Evolutionary conservation across 2,888 invertebrate genomes (phyloP).

Genomic region (Seira sanloemensis): DNA sequence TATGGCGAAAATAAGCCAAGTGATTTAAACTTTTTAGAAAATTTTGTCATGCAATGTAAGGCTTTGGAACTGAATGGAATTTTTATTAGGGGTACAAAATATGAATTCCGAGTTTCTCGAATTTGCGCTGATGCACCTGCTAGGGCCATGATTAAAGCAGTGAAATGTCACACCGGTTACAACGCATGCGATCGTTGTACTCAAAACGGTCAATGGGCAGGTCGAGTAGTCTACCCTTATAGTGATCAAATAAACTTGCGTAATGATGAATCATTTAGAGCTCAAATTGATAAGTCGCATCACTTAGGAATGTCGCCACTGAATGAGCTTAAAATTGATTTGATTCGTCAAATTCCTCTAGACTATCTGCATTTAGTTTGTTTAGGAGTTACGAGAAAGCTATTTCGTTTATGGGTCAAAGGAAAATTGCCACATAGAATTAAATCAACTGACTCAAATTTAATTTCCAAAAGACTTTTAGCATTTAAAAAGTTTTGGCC

Average conservation of each 20-base stretch:
- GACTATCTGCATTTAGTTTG: constrained; percentile 11
- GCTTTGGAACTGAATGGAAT: background rate
- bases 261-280: background rate
- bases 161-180: constrained; percentile 29
- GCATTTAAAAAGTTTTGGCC: background rate
- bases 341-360: background rate
- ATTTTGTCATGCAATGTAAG: constrained; percentile 3
- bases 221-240: constrained; percentile 22
- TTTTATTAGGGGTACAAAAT: background rate
- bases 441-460: background rate
- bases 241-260: background rate
- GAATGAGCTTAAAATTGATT: background rate
- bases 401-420: background rate
- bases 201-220: constrained; percentile 25
- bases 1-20: constrained; percentile 21
- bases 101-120: background rate
- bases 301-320: background rate
- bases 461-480: background rate
- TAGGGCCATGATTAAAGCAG: constrained; percentile 30
- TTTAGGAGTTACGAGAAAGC: background rate
- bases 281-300: background rate
- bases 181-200: constrained; percentile 42
- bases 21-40: background rate
- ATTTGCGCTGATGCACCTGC: constrained; percentile 54
- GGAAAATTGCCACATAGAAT: constrained; percentile 17